Conservation (phyloP, 2,888 invertebrate species). For the Lagria hirta region DNA sequence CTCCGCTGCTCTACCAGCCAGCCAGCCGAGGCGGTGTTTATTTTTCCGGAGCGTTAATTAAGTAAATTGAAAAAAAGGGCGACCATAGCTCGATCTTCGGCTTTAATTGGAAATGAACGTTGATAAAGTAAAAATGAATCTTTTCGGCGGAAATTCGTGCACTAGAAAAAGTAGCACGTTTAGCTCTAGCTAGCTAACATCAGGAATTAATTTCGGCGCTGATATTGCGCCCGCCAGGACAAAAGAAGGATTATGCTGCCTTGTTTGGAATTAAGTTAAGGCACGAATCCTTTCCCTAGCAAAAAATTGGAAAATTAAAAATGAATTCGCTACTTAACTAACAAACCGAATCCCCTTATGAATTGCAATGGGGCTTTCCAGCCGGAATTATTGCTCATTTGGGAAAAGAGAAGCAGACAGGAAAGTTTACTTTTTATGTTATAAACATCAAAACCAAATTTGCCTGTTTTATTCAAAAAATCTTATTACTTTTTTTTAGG, state of each 20-base stretch:
- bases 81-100: constrained; percentile 22
- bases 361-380: too few relatives aligned
- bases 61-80: constrained; percentile 26
- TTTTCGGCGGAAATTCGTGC: constrained; percentile 3
- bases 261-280: constrained; percentile 4
- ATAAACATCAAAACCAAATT: too few relatives aligned
- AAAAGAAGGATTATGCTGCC: constrained; percentile 13
- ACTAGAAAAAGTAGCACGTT: constrained; percentile 2
- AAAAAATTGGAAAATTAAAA: too few relatives aligned
- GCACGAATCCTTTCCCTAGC: too few relatives aligned
- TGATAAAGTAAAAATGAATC: constrained; percentile 20
- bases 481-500: too few relatives aligned
- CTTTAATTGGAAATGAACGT: constrained; percentile 25
- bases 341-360: too few relatives aligned
- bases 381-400: too few relatives aligned
- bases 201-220: constrained; percentile 13
- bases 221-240: constrained; percentile 15
- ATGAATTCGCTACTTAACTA: too few relatives aligned
- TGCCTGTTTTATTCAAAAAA: too few relatives aligned
- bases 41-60: constrained; percentile 26
- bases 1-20: too few relatives aligned
- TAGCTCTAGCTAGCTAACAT: background rate
- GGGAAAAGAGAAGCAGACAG: too few relatives aligned
- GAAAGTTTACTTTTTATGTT: too few relatives aligned
- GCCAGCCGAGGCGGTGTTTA: constrained; percentile 18